Base-by-base conservation (phyloP, 2,888 invertebrate species). In the Glyphotaelius pellucidus region DNA sequence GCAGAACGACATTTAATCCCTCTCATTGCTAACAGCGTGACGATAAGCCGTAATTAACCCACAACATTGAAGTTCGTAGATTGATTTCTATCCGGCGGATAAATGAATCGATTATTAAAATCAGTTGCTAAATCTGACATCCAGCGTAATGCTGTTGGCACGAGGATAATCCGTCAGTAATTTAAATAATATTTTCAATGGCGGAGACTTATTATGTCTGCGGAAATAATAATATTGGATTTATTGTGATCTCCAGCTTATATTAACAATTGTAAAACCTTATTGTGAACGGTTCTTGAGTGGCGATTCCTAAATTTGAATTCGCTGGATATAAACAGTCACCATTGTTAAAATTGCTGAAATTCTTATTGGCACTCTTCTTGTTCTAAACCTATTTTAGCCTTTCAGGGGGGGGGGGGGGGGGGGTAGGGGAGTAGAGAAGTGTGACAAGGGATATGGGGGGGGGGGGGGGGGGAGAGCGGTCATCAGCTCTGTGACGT, bases 111-210 rank as follows among this genome's bases (percentile, higher is more conserved):
- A 87, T 87, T 52, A 87, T 30, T 15, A 47, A 87, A 87, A 87
- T n/a, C 52, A 87, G 11, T 31, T 9, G 30, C 9, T 84, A 67
- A 83, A 87, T 52, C 47, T 80, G 67, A 80, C n/a, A 38, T 80
- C 35, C 35, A 38, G 32, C 80, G 30, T 89, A 89, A 89, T 89
- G 38, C n/a, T 80, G 80, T 35, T 80, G 25, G 79, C 80, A 38
- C 79, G 80, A 89, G 42, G 67, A 80, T 89, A 9, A 89, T 19
- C 79, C 19, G 30, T 42, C 90, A 90, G n/a, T 81, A 1, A 80
- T 81, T 90, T 80, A 90, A 90, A 47, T 90, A 90, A 81, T 90
- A 90, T 90, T 90, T 90, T 90, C 90, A 81, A 90, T 81, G 52
- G 42, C 47, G 47, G 81, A 81, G 81, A 81, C 47, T 90, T 90